Base-by-base conservation (phyloP, 2,113 vertebrate genomes). In the Planiliza haematocheilus region DNA sequence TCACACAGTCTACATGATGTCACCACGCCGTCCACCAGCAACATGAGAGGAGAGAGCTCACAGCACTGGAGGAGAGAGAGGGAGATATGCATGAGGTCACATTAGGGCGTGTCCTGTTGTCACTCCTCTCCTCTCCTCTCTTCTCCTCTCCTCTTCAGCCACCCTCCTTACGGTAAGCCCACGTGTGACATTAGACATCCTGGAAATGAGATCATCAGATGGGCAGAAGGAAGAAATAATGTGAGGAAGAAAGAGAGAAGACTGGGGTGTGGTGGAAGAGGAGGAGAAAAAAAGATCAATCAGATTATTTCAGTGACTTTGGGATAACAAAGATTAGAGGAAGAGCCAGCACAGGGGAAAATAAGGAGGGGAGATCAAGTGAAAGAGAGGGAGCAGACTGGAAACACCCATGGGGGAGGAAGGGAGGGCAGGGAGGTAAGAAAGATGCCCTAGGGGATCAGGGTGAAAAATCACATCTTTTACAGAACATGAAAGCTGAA, bases 121-220 rank as follows among this genome's bases (percentile, higher is more conserved):
- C 16, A 2, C 67, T 30, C 43, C 38, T 10, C 39, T 45, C 20
- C 50, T 58, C 67, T 49, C 17, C 12, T 21, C 16, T 18, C 55
- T 42, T 16, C 53, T 17, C 34, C 50, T 21, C 69, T 43, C 24
- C 16, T 18, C 62, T 36, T 49, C 66, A 12, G 24, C 55, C 38
- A 13, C 43, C 52, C 38, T 81, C 37, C 52, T 86, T 67, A 72
- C 16, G 48, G 81, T 66, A 88, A 89, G 62, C 0, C 11, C 51
- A 57, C 2, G 4, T 67, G 79, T 79, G 84, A 83, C 81, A 61
- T 51, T 48, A 57, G 21, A 70, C 71, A 79, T 87, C 69, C 84
- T 84, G 82, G 87, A 90, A 89, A 90, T 90, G 69, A 91, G 70
- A 81, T 88, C 87, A 85, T 64, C 49, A 11, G 52, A 37, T 18